Evolutionary conservation across 2,113 vertebrate genomes (phyloP), one percentile per base, ranked within the genome.

Genomic region (Scalopus aquaticus): DNA sequence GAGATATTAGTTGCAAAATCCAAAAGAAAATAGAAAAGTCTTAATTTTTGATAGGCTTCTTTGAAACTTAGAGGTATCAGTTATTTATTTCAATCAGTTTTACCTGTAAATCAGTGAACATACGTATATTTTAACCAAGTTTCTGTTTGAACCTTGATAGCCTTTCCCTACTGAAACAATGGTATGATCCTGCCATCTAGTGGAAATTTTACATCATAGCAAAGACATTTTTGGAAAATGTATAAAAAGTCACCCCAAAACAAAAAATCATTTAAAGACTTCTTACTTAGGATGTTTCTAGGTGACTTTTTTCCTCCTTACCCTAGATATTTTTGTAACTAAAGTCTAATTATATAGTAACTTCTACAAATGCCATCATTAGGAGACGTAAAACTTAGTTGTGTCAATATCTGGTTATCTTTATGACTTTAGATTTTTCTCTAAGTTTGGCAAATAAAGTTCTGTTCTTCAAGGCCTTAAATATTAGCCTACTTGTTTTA

Each of bases 131-230:
- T 51, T 91, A 46, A 77, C 1, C n/a, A 74, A 42, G 24, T 76
- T 88, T 62, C 9, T 30, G 3, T 39, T 35, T 6, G 22, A 26
- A 83, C 1, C 8, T 32, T 28, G 39, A 69, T 3, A 73, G 15
- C 13, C 0, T 13, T 54, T 67, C 20, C 46, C 24, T 7, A 46
- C 0, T 16, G 19, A 0, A 13, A 19, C 37, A 78, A 83, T 22
- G 65, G 81, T 88, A 10, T 51, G 17, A 22, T 49, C 15, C 72
- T 96, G 93, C 93, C 96, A 96, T 78, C 97, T 96, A 77, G 87
- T 95, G 97, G 88, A 49, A 1, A 0, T 1, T 0, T 8, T 44
- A 0, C 10, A 80, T 28, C 13, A 95, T 64, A 90, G 28, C 92
- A 49, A 20, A 6, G 9, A 46, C 2, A 30, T 4, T 35, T 65